Evolutionary conservation across 2,113 vertebrate species (phyloP), one percentile per base, ranked within the genome.

Genomic region (Cephalopterus ornatus): DNA sequence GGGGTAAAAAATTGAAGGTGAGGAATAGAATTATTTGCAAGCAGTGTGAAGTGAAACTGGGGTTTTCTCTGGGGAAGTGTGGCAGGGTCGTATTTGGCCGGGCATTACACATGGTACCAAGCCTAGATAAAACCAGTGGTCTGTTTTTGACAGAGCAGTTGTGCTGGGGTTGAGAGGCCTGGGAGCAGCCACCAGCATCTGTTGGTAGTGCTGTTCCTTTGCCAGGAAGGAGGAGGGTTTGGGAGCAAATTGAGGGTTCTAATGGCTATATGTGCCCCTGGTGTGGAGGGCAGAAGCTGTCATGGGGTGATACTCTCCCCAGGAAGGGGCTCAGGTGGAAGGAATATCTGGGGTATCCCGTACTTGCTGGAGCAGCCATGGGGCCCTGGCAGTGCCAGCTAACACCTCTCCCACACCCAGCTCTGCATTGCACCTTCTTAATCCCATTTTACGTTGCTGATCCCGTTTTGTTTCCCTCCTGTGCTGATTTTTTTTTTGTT

Each of bases 401-500:
- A 9, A 49, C 4, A 1, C 72, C 47, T 37, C 2, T 28, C 63
- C 70, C 74, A 23, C 47, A 6, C 75, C 44, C 37, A 22, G 12
- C 62, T 81, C 74, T 49, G 67, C 17, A 68, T 95, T 96, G 95
- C 94, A 93, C 94, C 92, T 81, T 92, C 95, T 47, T 47, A 84
- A 92, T 80, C 96, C 86, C 23, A 0, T 62, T 95, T 42, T 2
- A 35, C 4, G 6, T 59, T 1, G 0, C 21, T 2, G 23, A 67
- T 67, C 56, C 82, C 52, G 5, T 77, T 91, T 61, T 14, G 58
- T 90, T 94, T 90, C 65, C 61, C 62, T 80, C 76, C 85, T 65
- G 19, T 89, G 89, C 89, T 98, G 92, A 98, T 95, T 91, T 97
- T 59, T 30, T 50, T 56, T n/a, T 92, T 93, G 49, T 98, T 98